Percentiles rank a stretch among this genome's conserved stretches.
Conservation (phyloP, 2,888 invertebrate species). For the Oscheius sp. region DNA sequence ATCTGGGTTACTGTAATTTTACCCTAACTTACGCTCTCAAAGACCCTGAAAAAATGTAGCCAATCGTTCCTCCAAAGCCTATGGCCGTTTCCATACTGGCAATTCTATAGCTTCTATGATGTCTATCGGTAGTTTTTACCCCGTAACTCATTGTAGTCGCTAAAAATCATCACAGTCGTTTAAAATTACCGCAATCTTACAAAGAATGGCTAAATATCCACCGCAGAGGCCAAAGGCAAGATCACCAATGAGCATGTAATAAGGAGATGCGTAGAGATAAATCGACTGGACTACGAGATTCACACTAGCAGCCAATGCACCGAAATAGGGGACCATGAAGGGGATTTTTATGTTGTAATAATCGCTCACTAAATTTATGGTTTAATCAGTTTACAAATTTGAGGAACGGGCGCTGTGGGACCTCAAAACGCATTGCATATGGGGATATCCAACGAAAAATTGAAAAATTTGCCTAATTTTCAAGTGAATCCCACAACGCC, state of each 20-base stretch:
- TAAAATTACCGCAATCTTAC: neutral
- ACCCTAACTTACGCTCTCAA: constrained; percentile 49
- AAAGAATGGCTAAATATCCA: constrained; percentile 60
- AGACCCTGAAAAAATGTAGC: constrained; percentile 73
- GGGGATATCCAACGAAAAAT: no score
- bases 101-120: constrained; percentile 70
- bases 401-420: no score
- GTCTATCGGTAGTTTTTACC: constrained; percentile 69
- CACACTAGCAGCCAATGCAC: constrained; percentile 62
- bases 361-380: constrained; percentile 69
- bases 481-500: no score
- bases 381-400: no score
- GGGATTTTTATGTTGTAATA: constrained; percentile 73
- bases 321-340: constrained; percentile 73
- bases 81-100: constrained; percentile 74
- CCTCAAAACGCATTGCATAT: no score
- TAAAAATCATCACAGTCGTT: constrained; percentile 31
- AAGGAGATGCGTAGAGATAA: constrained; percentile 64
- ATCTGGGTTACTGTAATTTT: constrained; percentile 2
- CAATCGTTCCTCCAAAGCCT: constrained; percentile 73
- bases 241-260: constrained; percentile 73
- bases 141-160: constrained; percentile 73
- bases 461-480: no score
- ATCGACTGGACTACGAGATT: constrained; percentile 57
- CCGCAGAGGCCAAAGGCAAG: constrained; percentile 74